phyloP scores from a whole-genome alignment of 2,888 invertebrate species.

The Drosophila leonis region DNA sequence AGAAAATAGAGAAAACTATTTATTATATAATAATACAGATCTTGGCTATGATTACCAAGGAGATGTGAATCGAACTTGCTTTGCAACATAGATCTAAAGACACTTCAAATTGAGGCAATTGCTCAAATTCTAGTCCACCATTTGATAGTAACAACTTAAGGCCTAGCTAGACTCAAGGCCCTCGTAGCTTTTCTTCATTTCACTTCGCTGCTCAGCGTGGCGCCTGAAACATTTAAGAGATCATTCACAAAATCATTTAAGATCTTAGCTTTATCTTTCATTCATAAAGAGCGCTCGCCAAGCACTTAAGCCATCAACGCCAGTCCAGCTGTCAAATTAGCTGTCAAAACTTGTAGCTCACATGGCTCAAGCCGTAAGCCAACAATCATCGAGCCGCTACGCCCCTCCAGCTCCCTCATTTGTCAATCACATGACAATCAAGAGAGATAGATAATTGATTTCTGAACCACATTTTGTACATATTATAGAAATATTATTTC shows the following conservation, averaged over 20 bases:
- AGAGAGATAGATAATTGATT: slow-evolving; percentile 67
- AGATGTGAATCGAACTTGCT: not conserved
- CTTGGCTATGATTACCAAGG: not conserved
- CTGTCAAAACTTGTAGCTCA: slow-evolving; percentile 44
- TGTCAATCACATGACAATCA: slow-evolving; percentile 76
- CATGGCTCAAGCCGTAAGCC: slow-evolving; percentile 37
- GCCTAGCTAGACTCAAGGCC: too few species aligned
- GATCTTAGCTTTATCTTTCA: slow-evolving; percentile 40
- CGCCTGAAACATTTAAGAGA: slow-evolving; percentile 32
- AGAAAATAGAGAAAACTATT: too few species aligned
- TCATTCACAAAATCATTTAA: slow-evolving; percentile 8
- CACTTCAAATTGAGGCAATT: not conserved
- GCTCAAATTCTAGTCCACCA: not conserved
- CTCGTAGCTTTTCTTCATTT: slow-evolving; percentile 12
- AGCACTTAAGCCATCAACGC: slow-evolving; percentile 75
- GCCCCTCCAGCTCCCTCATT: slow-evolving; percentile 8
- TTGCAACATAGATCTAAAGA: not conserved
- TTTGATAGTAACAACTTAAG: too few species aligned
- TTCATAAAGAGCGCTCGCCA: slow-evolving; percentile 43
- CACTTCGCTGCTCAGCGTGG: slow-evolving; percentile 25
- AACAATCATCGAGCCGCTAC: slow-evolving; percentile 19
- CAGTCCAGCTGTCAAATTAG: slow-evolving; percentile 65
- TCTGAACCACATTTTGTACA: slow-evolving; percentile 68
- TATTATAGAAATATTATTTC: slow-evolving; percentile 42
- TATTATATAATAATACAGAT: not conserved